Percentiles rank a stretch among this genome's conserved stretches.
phyloP scores from a whole-genome alignment of 2,888 invertebrate species.

The Eupithecia centaureata region DNA sequence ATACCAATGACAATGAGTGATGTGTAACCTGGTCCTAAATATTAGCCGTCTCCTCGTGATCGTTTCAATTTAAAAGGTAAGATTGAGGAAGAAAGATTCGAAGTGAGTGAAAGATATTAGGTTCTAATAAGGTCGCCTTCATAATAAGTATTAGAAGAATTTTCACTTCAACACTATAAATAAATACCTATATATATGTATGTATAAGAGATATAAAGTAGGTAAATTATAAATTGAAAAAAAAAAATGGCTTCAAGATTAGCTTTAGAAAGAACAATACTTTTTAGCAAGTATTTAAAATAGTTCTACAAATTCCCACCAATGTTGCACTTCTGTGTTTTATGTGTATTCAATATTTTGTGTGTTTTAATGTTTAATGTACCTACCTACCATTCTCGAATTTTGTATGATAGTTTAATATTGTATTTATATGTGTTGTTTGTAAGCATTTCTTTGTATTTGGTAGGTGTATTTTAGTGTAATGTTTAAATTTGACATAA shows the following conservation, averaged over 20 bases:
- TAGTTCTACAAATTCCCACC: slow-evolving; percentile 37
- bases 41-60: slow-evolving; percentile 9
- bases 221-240: slow-evolving; percentile 26
- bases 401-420: slow-evolving; percentile 29
- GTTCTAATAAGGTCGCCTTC: slow-evolving; percentile 31
- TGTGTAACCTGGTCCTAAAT: slow-evolving; percentile 14
- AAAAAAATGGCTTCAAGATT: slow-evolving; percentile 37
- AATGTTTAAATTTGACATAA: slow-evolving; percentile 28
- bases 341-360: slow-evolving; percentile 27
- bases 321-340: slow-evolving; percentile 32
- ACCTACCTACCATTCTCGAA: slow-evolving; percentile 30
- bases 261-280: slow-evolving; percentile 35
- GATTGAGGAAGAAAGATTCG: slow-evolving; percentile 12
- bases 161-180: slow-evolving; percentile 30
- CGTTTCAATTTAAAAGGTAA: slow-evolving; percentile 16
- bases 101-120: slow-evolving; percentile 20
- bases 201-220: slow-evolving; percentile 25
- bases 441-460: slow-evolving; percentile 26
- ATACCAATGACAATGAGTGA: no score
- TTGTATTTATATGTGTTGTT: slow-evolving; percentile 29
- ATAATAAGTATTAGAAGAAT: slow-evolving; percentile 21
- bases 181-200: slow-evolving; percentile 28
- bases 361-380: slow-evolving; percentile 16
- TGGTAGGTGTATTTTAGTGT: slow-evolving; percentile 23
- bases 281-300: slow-evolving; percentile 39